Conservation (phyloP, 2,888 invertebrate species). For the Drosophila cognata region DNA sequence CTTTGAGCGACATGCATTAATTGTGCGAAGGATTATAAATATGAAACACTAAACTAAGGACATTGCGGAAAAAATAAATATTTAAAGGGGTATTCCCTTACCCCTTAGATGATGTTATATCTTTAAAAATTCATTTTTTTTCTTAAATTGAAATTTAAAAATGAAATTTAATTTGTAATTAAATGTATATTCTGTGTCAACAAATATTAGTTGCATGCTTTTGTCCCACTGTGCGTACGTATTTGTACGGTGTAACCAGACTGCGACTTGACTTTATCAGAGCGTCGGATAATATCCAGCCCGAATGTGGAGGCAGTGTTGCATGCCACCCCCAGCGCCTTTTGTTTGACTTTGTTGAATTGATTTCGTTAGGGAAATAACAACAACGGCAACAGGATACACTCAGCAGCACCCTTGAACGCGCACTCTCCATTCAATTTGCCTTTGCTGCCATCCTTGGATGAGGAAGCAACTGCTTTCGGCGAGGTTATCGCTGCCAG, state of each 20-base stretch:
- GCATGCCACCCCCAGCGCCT: conserved; percentile 53
- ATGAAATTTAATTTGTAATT: not conserved
- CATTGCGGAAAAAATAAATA: not conserved
- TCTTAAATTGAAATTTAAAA: not conserved
- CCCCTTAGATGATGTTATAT: too few relatives aligned
- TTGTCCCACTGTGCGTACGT: conserved; percentile 35
- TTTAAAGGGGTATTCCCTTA: too few relatives aligned
- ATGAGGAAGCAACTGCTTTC: conserved; percentile 13
- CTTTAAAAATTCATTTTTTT: not conserved
- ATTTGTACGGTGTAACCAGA: conserved; percentile 14
- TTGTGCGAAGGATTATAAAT: not conserved
- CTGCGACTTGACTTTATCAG: conserved; percentile 57
- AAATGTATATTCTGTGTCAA: not conserved
- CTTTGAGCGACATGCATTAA: not conserved
- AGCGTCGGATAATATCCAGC: conserved; percentile 34
- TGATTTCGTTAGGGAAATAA: conserved; percentile 76
- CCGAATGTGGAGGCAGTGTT: conserved; percentile 3
- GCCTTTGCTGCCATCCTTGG: conserved; percentile 18
- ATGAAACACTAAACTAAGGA: not conserved
- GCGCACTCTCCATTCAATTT: conserved; percentile 36
- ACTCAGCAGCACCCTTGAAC: conserved; percentile 62
- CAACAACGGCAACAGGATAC: conserved; percentile 53
- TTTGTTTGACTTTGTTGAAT: conserved; percentile 81
- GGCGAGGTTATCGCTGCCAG: conserved; percentile 31
- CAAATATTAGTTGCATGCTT: too few relatives aligned